Conservation (phyloP, 92 coral and sea anemone species). For the Desmophyllum pertusum region DNA sequence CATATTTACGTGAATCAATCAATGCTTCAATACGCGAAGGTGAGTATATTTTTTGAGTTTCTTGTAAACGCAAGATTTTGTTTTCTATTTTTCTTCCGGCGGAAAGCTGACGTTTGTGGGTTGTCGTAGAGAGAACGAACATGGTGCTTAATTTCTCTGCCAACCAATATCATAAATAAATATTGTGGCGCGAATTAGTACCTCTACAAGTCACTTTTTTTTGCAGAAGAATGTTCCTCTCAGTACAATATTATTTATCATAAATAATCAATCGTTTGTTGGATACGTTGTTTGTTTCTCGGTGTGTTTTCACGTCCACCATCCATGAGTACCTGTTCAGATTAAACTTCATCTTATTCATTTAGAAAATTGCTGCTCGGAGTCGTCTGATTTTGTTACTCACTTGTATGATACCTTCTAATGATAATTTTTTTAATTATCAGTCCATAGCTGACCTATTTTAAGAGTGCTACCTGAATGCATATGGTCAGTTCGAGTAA, state of each 20-base stretch:
- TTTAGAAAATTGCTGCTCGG: too few relatives aligned
- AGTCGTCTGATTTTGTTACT: not conserved
- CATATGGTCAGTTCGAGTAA: too few relatives aligned
- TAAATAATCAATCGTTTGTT: too few relatives aligned
- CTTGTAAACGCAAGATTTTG: not conserved
- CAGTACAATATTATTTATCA: not conserved
- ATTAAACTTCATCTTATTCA: too few relatives aligned
- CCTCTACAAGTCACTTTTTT: not conserved
- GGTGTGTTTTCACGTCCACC: too few relatives aligned
- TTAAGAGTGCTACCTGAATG: too few relatives aligned
- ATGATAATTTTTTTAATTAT: too few relatives aligned
- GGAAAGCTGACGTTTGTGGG: not conserved
- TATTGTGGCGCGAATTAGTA: not conserved
- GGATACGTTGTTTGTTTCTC: not conserved
- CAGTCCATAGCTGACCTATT: too few relatives aligned
- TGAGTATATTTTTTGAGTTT: not conserved
- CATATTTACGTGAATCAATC: too few relatives aligned
- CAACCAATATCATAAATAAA: not conserved
- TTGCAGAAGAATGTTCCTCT: not conserved
- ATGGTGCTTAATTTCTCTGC: not conserved
- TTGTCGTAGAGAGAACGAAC: not conserved
- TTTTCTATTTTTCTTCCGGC: not conserved
- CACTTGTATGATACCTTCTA: not conserved
- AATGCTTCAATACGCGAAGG: too few relatives aligned
- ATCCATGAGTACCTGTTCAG: too few relatives aligned